Conservation (phyloP, 2,888 invertebrate genomes). For the Tenthredo scrophulariae region DNA sequence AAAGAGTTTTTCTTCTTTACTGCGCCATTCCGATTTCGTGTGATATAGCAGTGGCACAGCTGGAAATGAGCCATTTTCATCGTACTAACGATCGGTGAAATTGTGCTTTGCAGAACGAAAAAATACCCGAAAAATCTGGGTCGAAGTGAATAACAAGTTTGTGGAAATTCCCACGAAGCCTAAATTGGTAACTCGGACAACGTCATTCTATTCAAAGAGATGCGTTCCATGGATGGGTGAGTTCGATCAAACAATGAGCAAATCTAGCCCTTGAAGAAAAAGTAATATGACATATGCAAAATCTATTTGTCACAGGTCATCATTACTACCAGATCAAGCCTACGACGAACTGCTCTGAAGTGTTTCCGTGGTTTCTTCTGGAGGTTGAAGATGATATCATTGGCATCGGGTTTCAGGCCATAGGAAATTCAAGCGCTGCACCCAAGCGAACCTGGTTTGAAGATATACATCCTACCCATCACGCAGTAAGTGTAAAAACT, state of each 20-base stretch:
- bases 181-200: background rate
- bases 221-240: conserved; percentile 31
- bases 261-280: background rate
- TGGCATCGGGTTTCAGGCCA: background rate
- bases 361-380: conserved; percentile 29
- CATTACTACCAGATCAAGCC: background rate
- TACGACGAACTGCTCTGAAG: background rate
- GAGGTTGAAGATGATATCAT: background rate
- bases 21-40: background rate
- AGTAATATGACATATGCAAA: background rate
- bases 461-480: background rate
- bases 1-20: background rate
- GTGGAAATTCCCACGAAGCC: background rate
- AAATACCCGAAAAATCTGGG: background rate
- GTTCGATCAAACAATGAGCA: background rate
- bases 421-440: background rate
- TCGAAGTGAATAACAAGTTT: background rate
- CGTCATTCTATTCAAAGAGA: background rate
- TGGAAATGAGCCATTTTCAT: background rate
- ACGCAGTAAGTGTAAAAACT: background rate
- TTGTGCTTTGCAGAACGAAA: background rate
- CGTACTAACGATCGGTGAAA: background rate
- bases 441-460: conserved; percentile 12
- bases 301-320: conserved; percentile 5
- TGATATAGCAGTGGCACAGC: background rate